Percentiles rank a stretch among this genome's conserved stretches.
Conservation (phyloP, 2,888 invertebrate genomes). For the Thecophora atra region DNA sequence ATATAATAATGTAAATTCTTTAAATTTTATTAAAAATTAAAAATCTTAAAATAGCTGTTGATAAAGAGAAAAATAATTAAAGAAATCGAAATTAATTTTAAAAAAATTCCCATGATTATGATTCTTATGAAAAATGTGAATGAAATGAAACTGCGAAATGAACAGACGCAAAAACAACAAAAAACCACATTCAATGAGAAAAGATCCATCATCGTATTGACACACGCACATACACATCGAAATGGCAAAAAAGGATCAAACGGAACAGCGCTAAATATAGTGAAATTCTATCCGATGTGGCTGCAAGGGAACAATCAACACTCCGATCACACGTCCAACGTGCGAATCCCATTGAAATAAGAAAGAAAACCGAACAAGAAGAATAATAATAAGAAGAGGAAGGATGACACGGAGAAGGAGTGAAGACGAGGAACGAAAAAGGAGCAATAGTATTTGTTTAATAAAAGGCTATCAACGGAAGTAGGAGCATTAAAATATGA, state of each 20-base stretch:
- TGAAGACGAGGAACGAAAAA: background rate
- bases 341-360: slow-evolving; percentile 39
- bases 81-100: background rate
- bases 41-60: slow-evolving; percentile 28
- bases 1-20: too few relatives aligned
- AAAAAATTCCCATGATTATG: slow-evolving; percentile 28
- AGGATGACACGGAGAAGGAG: background rate
- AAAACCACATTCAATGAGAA: background rate
- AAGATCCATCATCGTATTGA: background rate
- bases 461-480: slow-evolving; percentile 10
- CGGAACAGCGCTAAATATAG: slow-evolving; percentile 26
- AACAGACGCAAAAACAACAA: slow-evolving; percentile 8
- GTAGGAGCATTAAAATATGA: background rate
- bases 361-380: background rate
- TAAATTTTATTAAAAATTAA: too few relatives aligned
- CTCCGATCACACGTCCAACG: slow-evolving; percentile 46
- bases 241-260: background rate
- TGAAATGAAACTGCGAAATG: slow-evolving; percentile 21
- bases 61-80: slow-evolving; percentile 11
- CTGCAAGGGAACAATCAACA: slow-evolving; percentile 26
- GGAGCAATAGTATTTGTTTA: too few relatives aligned
- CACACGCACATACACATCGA: background rate
- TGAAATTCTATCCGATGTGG: slow-evolving; percentile 24
- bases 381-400: too few relatives aligned
- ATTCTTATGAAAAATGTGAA: background rate